Base-by-base conservation (phyloP, 2,113 vertebrate genomes). In the Paraplagusia blochii region DNA sequence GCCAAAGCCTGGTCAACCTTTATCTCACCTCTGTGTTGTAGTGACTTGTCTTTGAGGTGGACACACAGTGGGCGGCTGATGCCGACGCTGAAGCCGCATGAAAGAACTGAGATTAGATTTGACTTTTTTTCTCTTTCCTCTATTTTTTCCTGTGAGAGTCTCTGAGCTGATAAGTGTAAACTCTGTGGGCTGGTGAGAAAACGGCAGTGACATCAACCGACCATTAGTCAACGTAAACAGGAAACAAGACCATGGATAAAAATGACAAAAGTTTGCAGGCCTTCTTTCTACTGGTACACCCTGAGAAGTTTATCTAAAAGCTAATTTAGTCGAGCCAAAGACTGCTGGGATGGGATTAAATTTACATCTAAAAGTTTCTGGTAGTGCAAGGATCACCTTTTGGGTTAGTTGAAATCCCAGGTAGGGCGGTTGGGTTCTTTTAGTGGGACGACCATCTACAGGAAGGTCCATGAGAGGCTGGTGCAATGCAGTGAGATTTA, bases 211-310 rank as follows among this genome's bases (percentile, higher is more conserved):
- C 69, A 83, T 70, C 76, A 82, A 74, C 71, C 67, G 46, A 53
- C 63, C 62, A 73, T 85, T 79, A 80, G 71, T 66, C 33, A 49
- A 53, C 62, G 36, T 63, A 81, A 53, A 49, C 79, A 82, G 79
- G 84, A 85, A 87, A 76, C 73, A 47, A 61, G 69, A 67, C 44
- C 48, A 50, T 66, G 66, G 71, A 85, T 85, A 76, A 76, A 63
- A 78, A 73, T 72, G 74, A 47, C 54, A 39, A 72, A 73, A 77
- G 67, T 69, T 65, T 53, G 22, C 22, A 6, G 70, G 66, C 58
- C 56, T 15, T 56, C n/a, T n/a, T n/a, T n/a, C n/a, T n/a, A n/a
- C n/a, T n/a, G n/a, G 6, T 29, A 29, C 22, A 29, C 22, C 22
- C 22, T 29, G 22, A n/a, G n/a, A n/a, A n/a, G n/a, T 29, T 29